These are phyloP conservation scores for Minunthozetes semirufus DNA, from an alignment of 2,888 invertebrate genomes.

Conservation along the genomic window DNA sequence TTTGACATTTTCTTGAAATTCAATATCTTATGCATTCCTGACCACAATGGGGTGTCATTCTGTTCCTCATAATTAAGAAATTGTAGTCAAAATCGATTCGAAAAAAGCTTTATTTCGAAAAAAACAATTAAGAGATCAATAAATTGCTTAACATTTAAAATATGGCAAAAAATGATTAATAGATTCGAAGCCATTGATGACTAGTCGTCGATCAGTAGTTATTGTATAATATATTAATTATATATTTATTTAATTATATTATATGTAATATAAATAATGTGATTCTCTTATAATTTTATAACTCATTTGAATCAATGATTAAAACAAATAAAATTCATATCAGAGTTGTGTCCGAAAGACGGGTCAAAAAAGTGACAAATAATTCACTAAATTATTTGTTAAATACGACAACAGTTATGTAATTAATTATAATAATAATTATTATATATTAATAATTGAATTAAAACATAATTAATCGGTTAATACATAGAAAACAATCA, in stretches of 20 bases:
- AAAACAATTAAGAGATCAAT: slow-evolving; percentile 20
- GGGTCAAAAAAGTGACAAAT: too few species aligned
- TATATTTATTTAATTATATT: background rate
- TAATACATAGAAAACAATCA: too few species aligned
- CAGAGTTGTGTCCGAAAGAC: too few species aligned
- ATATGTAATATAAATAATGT: background rate
- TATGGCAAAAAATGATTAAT: slow-evolving; percentile 14
- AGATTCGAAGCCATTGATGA: slow-evolving; percentile 11
- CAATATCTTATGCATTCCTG: too few species aligned
- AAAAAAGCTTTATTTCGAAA: background rate
- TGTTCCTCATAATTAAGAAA: background rate
- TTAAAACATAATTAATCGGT: too few species aligned
- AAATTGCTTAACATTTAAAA: background rate
- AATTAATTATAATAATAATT: too few species aligned
- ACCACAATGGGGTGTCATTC: too few species aligned
- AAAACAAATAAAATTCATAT: too few species aligned
- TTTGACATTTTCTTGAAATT: too few species aligned
- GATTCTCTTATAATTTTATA: background rate
- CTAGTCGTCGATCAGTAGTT: background rate
- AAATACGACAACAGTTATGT: too few species aligned
- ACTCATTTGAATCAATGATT: background rate
- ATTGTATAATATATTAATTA: background rate
- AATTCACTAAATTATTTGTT: too few species aligned
- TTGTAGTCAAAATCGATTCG: background rate
- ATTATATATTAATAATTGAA: too few species aligned